These are phyloP conservation scores for Typhlomys cinereus DNA, from an alignment of 2,113 vertebrate genomes.

Conservation along the genomic window DNA sequence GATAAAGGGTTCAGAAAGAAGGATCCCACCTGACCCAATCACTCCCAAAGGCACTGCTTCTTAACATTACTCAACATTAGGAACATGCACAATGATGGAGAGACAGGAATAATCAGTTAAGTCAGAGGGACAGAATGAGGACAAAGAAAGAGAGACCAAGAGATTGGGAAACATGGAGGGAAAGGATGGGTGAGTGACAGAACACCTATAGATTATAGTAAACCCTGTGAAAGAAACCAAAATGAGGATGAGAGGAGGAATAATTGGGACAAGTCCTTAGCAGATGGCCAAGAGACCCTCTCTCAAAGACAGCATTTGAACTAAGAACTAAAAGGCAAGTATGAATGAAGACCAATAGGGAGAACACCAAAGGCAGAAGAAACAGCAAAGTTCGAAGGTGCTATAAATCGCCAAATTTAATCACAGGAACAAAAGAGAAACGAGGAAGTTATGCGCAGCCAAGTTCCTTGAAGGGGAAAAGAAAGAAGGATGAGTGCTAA, in stretches of 20 bases:
- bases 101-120: neutral
- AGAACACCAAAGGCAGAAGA: neutral
- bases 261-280: neutral
- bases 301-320: neutral
- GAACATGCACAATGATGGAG: neutral
- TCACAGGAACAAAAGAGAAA: neutral
- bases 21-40: neutral
- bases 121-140: neutral
- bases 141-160: neutral
- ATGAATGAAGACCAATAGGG: neutral
- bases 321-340: neutral
- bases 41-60: neutral
- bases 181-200: neutral
- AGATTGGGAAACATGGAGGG: neutral
- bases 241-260: neutral
- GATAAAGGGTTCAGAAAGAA: neutral
- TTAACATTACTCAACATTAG: neutral
- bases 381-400: neutral
- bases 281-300: neutral
- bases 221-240: neutral
- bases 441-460: neutral
- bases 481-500: neutral
- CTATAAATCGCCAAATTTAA: neutral
- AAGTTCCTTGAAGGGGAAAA: neutral
- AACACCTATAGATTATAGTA: neutral